phyloP scores from a whole-genome alignment of 2,888 invertebrate genomes.

The Odontomyia ornata region DNA sequence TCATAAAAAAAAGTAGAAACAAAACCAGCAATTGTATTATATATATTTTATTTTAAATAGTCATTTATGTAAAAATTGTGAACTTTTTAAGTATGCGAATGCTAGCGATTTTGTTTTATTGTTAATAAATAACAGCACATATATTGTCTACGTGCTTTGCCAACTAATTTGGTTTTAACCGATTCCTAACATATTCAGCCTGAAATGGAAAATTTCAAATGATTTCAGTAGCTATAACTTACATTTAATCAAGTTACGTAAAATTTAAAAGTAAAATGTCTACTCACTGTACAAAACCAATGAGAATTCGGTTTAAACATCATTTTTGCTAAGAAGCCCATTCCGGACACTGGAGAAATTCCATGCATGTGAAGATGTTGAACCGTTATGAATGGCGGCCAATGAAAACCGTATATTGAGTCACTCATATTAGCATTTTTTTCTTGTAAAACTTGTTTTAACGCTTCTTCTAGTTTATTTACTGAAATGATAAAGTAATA shows the following conservation, averaged over 20 bases:
- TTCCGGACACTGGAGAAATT: constrained; percentile 80
- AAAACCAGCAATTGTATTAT: too few species aligned
- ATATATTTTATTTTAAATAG: too few species aligned
- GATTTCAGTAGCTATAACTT: not conserved
- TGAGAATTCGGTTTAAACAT: constrained; percentile 78
- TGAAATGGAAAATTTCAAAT: constrained; percentile 10
- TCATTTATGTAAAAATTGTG: too few species aligned
- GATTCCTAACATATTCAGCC: constrained; percentile 18
- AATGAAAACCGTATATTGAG: constrained; percentile 81
- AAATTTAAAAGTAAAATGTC: too few species aligned
- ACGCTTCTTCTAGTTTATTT: constrained; percentile 70
- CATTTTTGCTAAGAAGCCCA: constrained; percentile 72
- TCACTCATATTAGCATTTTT: constrained; percentile 65
- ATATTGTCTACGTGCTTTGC: too few species aligned
- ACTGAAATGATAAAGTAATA: constrained; percentile 67
- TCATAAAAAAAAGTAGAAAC: too few species aligned
- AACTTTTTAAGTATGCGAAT: too few species aligned
- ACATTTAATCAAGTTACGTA: not conserved
- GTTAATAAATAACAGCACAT: too few species aligned
- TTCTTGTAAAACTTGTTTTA: constrained; percentile 65
- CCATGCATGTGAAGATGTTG: constrained; percentile 86
- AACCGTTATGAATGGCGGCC: constrained; percentile 89
- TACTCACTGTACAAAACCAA: constrained; percentile 83
- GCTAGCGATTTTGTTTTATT: too few species aligned
- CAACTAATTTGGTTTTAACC: too few species aligned